Conservation (phyloP, 92 coral and sea anemone genomes). For the Palythoa heliodiscus region DNA sequence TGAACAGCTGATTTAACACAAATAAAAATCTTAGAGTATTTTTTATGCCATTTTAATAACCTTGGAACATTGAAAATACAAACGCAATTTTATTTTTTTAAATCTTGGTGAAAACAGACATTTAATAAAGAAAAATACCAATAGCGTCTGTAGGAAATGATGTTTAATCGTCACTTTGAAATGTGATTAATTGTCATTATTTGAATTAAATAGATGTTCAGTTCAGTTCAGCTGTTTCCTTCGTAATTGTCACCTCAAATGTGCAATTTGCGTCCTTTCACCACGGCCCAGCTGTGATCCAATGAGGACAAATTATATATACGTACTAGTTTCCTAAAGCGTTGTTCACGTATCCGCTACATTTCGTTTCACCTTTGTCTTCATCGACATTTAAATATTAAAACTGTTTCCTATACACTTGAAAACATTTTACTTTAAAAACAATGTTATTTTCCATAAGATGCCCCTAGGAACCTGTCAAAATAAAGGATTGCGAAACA, state of each 20-base stretch:
- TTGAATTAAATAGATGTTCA: background rate
- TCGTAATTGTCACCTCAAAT: background rate
- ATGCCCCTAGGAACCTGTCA: background rate
- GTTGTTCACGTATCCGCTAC: slow-evolving; percentile 16
- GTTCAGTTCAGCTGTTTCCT: background rate
- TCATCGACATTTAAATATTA: background rate
- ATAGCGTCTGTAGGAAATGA: background rate
- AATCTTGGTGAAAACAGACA: no score
- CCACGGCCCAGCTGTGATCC: background rate
- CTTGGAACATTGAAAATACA: no score
- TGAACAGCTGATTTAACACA: no score
- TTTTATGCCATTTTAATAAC: no score
- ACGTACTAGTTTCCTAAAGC: background rate
- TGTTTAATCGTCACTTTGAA: background rate
- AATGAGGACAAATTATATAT: background rate
- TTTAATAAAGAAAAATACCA: background rate
- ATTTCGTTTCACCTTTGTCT: slow-evolving; percentile 14
- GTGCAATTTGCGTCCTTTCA: background rate
- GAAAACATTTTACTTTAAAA: background rate
- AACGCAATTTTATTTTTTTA: no score
- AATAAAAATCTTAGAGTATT: no score
- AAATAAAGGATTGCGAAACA: no score
- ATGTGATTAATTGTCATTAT: background rate
- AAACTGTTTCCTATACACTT: background rate
- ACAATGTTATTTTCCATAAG: background rate